phyloP scores from a whole-genome alignment of 2,113 vertebrate species.

The Desmodus rotundus region DNA sequence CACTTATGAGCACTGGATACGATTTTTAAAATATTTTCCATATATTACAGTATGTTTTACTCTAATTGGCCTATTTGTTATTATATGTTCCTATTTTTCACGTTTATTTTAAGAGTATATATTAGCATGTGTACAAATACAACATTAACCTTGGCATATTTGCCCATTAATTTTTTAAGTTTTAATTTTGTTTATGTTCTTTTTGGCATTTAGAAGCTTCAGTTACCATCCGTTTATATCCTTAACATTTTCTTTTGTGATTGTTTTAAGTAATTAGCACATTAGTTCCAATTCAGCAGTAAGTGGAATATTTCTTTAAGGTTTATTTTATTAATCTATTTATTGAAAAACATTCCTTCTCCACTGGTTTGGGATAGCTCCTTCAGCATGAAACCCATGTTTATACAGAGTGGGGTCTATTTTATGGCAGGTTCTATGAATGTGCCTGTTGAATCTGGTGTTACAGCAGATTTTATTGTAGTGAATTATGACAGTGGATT shows the following conservation, averaged over 20 bases:
- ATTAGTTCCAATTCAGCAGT: neutral
- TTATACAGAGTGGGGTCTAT: neutral
- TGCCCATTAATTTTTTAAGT: neutral
- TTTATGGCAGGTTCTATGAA: neutral
- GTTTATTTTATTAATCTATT: neutral
- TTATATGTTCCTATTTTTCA: neutral
- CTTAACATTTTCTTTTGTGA: neutral
- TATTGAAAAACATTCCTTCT: neutral
- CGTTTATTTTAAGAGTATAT: neutral
- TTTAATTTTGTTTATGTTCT: neutral
- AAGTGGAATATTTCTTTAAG: neutral
- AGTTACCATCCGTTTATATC: neutral
- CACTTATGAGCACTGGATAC: neutral
- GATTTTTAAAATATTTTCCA: neutral
- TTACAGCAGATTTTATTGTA: neutral
- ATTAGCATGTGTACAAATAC: neutral
- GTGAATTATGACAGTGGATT: neutral
- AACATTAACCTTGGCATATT: neutral
- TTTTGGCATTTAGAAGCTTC: neutral
- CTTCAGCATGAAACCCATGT: neutral
- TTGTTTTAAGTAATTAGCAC: neutral
- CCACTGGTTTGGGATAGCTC: neutral
- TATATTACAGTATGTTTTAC: neutral
- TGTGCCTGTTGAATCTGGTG: neutral
- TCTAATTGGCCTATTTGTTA: neutral